Conservation (phyloP, 1,140 invertebrate genomes). For the Campoletis sonorensis region DNA sequence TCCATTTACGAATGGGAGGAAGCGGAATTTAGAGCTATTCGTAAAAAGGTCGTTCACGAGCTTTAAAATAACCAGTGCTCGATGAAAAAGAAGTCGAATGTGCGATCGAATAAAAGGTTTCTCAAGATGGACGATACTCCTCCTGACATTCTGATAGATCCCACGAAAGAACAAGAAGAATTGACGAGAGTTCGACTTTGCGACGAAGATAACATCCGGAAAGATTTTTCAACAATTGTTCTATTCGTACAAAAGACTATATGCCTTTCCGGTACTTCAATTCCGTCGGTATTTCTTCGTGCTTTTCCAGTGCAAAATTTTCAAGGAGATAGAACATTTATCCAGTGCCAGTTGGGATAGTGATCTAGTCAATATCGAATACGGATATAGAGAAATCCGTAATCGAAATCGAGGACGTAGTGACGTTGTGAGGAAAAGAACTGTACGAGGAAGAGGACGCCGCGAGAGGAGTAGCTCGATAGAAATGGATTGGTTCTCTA, state of each 20-base stretch:
- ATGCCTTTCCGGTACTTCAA: neutral
- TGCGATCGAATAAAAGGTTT: neutral
- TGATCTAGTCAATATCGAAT: neutral
- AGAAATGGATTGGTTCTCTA: conserved; percentile 54
- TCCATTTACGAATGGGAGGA: no score
- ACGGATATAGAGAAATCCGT: conserved; percentile 22
- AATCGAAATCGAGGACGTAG: conserved; percentile 50
- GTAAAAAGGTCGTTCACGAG: no score
- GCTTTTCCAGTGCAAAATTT: neutral
- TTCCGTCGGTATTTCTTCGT: neutral
- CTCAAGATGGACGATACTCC: neutral
- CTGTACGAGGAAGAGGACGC: conserved; percentile 41
- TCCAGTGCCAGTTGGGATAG: neutral
- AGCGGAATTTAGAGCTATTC: no score
- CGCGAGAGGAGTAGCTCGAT: conserved; percentile 45
- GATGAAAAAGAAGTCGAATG: no score
- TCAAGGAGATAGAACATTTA: neutral
- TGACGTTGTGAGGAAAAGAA: conserved; percentile 43
- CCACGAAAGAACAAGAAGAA: neutral
- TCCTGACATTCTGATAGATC: neutral
- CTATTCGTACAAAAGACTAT: neutral
- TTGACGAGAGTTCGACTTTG: neutral
- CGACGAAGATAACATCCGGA: neutral
- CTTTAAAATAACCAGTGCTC: no score
- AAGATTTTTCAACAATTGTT: neutral